A percentile compares a stretch with the other conserved stretches of the same genome.
Conservation (phyloP, 2,113 vertebrate genomes). For the Azemiops feae region DNA sequence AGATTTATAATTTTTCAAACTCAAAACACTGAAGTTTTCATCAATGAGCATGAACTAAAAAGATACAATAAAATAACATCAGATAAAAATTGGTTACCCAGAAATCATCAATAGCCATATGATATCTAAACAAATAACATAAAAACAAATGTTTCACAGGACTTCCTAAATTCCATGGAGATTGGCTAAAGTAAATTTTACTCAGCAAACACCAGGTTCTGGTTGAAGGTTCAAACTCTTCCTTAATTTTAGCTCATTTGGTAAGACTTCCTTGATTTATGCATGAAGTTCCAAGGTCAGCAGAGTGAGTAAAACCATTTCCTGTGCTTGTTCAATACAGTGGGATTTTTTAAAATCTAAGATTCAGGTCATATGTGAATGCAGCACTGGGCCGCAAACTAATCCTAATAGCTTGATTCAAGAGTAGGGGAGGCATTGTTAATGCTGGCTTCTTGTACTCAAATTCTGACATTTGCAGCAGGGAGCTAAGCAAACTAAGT, state of each 20-base stretch:
- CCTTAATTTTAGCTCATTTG: not conserved
- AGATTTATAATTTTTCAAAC: not conserved
- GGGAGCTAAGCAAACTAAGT: not conserved
- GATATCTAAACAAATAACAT: not conserved
- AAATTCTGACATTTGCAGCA: not conserved
- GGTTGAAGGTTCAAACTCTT: not conserved
- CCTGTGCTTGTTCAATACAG: not conserved
- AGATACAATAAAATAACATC: not conserved
- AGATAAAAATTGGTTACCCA: not conserved
- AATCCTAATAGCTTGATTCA: not conserved
- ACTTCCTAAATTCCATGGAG: not conserved
- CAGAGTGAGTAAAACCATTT: not conserved
- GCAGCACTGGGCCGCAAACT: not conserved
- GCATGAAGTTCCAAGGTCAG: not conserved
- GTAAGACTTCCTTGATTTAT: not conserved
- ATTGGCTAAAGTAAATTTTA: not conserved
- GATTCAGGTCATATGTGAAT: not conserved
- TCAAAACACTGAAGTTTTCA: not conserved
- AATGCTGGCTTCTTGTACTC: not conserved
- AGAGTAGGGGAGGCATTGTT: not conserved
- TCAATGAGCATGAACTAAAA: not conserved
- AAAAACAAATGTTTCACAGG: not conserved
- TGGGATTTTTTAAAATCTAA: not conserved
- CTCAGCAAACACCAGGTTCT: not conserved
- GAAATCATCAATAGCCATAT: not conserved